Conservation (phyloP, 2,113 vertebrate species). For the Cyanistes caeruleus region DNA sequence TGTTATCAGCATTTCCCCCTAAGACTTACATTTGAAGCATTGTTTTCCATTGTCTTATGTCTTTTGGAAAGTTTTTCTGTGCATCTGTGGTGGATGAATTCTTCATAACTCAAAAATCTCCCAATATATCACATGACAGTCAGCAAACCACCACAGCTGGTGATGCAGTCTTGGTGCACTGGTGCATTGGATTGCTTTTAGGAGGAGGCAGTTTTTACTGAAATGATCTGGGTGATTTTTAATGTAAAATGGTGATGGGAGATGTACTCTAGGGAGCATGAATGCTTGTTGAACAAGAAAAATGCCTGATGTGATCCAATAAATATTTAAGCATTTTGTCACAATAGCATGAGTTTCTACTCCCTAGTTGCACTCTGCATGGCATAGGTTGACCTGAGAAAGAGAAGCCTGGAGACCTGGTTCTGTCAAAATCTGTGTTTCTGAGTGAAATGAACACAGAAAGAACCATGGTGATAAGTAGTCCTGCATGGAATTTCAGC, state of each 20-base stretch:
- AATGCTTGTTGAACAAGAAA: not conserved
- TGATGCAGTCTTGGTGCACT: not conserved
- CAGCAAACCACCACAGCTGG: not conserved
- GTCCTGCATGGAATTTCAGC: not conserved
- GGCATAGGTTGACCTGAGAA: not conserved
- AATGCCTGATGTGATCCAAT: not conserved
- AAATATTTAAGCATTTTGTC: not conserved
- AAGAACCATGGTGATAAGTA: not conserved
- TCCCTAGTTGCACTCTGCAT: not conserved
- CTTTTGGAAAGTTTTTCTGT: not conserved
- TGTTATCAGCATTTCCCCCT: not conserved
- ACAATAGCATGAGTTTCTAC: not conserved
- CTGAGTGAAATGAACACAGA: not conserved
- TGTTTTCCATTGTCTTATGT: not conserved
- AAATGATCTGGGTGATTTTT: not conserved
- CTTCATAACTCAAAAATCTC: not conserved
- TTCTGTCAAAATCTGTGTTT: not conserved
- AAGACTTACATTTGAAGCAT: not conserved
- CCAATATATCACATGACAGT: not conserved
- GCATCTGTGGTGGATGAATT: not conserved
- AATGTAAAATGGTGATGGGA: not conserved
- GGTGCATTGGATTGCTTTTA: not conserved
- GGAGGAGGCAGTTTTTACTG: not conserved
- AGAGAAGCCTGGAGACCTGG: not conserved
- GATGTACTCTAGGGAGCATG: not conserved